phyloP scores from a whole-genome alignment of 2,888 invertebrate genomes.

The Cetonia aurata region DNA sequence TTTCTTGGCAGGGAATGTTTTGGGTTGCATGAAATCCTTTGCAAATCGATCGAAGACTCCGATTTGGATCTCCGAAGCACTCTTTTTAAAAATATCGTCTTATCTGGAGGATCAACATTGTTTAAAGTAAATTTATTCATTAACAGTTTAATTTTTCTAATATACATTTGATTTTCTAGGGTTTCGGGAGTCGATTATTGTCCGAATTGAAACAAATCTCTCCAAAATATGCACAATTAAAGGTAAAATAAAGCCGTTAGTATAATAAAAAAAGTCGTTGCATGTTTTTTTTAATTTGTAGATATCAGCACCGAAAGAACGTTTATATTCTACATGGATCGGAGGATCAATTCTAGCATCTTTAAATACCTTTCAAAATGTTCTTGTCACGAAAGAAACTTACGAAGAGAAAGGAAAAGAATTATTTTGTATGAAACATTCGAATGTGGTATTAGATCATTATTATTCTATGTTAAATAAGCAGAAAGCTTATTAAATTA shows the following conservation, averaged over 20 bases:
- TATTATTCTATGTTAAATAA: slow-evolving; percentile 37
- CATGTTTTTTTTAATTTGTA: slow-evolving; percentile 61
- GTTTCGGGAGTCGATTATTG: slow-evolving; percentile 95
- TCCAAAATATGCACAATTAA: slow-evolving; percentile 97
- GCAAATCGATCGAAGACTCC: slow-evolving; percentile 35
- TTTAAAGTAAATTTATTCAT: slow-evolving; percentile 35
- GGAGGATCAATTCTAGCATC: slow-evolving; percentile 99
- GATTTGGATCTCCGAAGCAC: slow-evolving; percentile 44
- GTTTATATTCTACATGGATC: slow-evolving; percentile 99
- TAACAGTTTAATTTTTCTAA: not conserved
- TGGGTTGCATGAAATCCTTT: slow-evolving; percentile 41
- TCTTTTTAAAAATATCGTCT: slow-evolving; percentile 41
- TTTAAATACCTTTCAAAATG: slow-evolving; percentile 97
- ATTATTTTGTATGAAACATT: slow-evolving; percentile 32
- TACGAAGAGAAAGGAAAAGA: slow-evolving; percentile 94
- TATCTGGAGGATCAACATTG: slow-evolving; percentile 45
- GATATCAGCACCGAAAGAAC: slow-evolving; percentile 98
- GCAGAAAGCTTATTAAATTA: not conserved
- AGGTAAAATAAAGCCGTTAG: slow-evolving; percentile 72
- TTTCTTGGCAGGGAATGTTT: slow-evolving; percentile 41
- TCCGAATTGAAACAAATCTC: slow-evolving; percentile 93
- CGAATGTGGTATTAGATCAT: slow-evolving; percentile 33
- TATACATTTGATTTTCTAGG: slow-evolving; percentile 66
- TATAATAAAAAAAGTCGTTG: not conserved
- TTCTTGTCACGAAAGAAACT: slow-evolving; percentile 99